A percentile compares a stretch with the other conserved stretches of the same genome.
Evolutionary conservation across 1,140 invertebrate species (phyloP).

Genomic region (Diachasma alloeum): DNA sequence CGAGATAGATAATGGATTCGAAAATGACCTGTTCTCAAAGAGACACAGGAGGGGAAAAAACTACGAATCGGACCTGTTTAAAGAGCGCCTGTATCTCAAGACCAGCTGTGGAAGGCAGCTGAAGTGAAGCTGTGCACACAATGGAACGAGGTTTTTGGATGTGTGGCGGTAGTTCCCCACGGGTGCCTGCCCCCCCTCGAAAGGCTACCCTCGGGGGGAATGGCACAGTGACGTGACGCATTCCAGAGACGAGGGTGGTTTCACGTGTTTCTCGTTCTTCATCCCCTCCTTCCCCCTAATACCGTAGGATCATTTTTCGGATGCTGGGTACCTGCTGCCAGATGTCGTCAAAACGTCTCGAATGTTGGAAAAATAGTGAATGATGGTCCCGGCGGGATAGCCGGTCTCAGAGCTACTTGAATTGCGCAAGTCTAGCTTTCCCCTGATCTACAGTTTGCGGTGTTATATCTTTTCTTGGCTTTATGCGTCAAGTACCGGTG

Average conservation of each 20-base stretch:
- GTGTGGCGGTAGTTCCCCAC: not conserved
- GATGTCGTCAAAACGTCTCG: not conserved
- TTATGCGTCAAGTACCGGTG: not conserved
- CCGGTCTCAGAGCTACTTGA: not conserved
- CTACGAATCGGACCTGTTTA: not conserved
- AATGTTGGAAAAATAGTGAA: not conserved
- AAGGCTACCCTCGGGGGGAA: conserved; percentile 17
- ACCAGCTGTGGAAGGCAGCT: not conserved
- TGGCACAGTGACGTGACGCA: conserved; percentile 43
- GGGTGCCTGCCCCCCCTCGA: conserved; percentile 18
- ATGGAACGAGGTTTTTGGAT: not conserved
- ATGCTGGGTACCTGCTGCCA: not conserved
- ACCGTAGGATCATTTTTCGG: conserved; percentile 12
- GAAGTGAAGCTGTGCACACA: conserved; percentile 6
- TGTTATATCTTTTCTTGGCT: not conserved
- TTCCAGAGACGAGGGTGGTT: conserved; percentile 46
- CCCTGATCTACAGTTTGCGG: not conserved
- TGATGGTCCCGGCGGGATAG: not conserved
- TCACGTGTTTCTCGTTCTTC: conserved; percentile 27
- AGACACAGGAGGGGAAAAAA: not conserved
- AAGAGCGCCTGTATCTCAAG: not conserved
- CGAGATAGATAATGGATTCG: no score
- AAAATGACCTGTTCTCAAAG: not conserved
- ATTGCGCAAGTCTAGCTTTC: not conserved
- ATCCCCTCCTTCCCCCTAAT: not conserved